These are phyloP conservation scores for Melieria omissa DNA, from an alignment of 2,888 invertebrate genomes.

Conservation along the genomic window DNA sequence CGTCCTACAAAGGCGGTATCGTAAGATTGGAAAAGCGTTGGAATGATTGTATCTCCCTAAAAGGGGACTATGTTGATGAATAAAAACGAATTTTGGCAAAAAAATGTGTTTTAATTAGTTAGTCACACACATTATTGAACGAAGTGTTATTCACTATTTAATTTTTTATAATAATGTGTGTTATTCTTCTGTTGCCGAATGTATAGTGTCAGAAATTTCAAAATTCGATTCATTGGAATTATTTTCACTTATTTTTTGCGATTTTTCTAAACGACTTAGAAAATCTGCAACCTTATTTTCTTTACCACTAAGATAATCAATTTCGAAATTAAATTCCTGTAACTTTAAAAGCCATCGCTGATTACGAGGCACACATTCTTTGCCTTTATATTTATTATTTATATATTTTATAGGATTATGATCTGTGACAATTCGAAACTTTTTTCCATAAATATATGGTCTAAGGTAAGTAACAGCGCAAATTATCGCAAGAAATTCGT, in stretches of 20 bases:
- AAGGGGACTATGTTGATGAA: too few relatives aligned
- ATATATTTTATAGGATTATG: slow-evolving; percentile 25
- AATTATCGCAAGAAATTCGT: neutral
- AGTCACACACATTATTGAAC: too few relatives aligned
- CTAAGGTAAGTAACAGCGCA: too few relatives aligned
- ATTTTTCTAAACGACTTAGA: slow-evolving; percentile 9
- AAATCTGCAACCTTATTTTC: slow-evolving; percentile 17
- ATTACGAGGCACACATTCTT: slow-evolving; percentile 19
- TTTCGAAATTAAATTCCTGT: neutral
- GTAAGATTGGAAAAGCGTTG: too few relatives aligned
- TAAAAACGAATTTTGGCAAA: too few relatives aligned
- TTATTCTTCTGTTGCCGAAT: slow-evolving; percentile 32
- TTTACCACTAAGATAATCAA: slow-evolving; percentile 10
- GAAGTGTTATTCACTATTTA: slow-evolving; percentile 36
- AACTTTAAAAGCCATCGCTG: slow-evolving; percentile 35
- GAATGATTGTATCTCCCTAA: too few relatives aligned
- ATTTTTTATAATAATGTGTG: slow-evolving; percentile 30
- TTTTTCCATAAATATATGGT: slow-evolving; percentile 12
- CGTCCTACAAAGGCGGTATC: too few relatives aligned
- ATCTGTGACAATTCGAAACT: slow-evolving; percentile 5
- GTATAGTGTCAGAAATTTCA: too few relatives aligned
- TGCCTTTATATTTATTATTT: slow-evolving; percentile 31
- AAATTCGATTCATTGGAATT: slow-evolving; percentile 17
- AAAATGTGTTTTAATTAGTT: too few relatives aligned
- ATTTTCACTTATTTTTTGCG: slow-evolving; percentile 22